These are phyloP conservation scores for Zaprionus nigranus DNA, from an alignment of 1,140 invertebrate genomes.

Conservation along the genomic window DNA sequence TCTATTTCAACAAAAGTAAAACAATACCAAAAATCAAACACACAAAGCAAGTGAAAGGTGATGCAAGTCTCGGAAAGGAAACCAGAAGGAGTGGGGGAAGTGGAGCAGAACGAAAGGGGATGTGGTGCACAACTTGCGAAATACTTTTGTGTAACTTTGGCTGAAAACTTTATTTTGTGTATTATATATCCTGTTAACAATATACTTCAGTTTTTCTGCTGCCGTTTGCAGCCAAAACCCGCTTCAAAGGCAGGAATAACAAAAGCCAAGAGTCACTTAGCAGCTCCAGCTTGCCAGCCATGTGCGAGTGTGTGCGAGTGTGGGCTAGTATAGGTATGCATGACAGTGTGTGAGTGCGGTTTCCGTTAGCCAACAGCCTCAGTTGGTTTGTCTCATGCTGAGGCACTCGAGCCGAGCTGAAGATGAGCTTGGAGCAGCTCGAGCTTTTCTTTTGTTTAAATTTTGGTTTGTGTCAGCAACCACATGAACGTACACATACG, in stretches of 20 bases:
- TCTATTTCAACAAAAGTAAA: conserved; percentile 76
- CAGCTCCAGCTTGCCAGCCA: conserved; percentile 32
- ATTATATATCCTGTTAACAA: conserved; percentile 83
- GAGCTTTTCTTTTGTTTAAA: conserved; percentile 81
- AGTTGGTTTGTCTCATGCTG: conserved; percentile 74
- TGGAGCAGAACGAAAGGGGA: neutral
- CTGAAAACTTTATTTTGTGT: conserved; percentile 83
- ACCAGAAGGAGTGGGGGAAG: neutral
- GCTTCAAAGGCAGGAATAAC: conserved; percentile 75
- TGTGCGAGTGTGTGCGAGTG: conserved; percentile 21
- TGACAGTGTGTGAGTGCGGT: conserved; percentile 71
- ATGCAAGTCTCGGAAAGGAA: conserved; percentile 41
- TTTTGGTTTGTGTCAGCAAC: conserved; percentile 81
- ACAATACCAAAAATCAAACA: conserved; percentile 82
- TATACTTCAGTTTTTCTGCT: conserved; percentile 76
- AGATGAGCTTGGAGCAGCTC: conserved; percentile 32
- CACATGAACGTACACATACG: conserved; percentile 71
- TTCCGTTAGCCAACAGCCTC: conserved; percentile 81
- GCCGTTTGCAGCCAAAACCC: conserved; percentile 44
- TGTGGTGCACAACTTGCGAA: conserved; percentile 70
- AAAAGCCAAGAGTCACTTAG: conserved; percentile 80
- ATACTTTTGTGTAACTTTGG: conserved; percentile 83
- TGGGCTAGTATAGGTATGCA: conserved; percentile 40
- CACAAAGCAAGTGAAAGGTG: conserved; percentile 76
- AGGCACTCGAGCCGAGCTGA: conserved; percentile 43